A percentile compares a stretch with the other conserved stretches of the same genome.
Evolutionary conservation across 2,113 vertebrate species (phyloP).

Genomic region (Leptosomus discolor): DNA sequence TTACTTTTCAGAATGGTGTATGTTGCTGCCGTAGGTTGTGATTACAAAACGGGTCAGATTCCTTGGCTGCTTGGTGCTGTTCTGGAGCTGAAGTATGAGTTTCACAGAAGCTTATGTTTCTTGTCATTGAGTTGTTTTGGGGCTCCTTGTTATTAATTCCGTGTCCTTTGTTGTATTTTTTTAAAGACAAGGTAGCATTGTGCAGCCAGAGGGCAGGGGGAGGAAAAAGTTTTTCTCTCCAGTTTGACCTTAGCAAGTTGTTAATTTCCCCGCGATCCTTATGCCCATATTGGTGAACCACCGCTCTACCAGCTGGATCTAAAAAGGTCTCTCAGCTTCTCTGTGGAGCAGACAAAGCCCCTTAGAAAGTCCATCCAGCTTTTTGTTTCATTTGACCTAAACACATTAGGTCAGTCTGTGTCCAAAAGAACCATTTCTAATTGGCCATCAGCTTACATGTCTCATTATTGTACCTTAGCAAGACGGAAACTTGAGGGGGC

Average conservation of each 20-base stretch:
- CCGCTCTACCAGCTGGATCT: constrained; percentile 52
- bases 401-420: constrained; percentile 64
- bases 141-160: neutral
- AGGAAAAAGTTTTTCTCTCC: constrained; percentile 40
- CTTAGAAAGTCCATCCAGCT: constrained; percentile 58
- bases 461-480: constrained; percentile 68
- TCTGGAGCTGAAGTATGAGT: neutral
- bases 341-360: constrained; percentile 61
- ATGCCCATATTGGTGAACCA: constrained; percentile 19
- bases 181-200: neutral
- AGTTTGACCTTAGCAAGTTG: constrained; percentile 40
- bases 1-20: neutral
- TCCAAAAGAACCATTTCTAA: constrained; percentile 72
- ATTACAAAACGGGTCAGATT: neutral
- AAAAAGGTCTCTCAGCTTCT: constrained; percentile 56
- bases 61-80: neutral
- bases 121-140: neutral
- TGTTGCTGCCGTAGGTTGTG: rapidly evolving
- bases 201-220: neutral
- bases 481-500: constrained; percentile 20
- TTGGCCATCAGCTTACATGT: constrained; percentile 67
- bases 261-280: constrained; percentile 32
- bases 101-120: neutral
- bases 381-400: constrained; percentile 74
- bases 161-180: neutral